Evolutionary conservation across 2,888 invertebrate species (phyloP).

Genomic region (Syritta pipiens): DNA sequence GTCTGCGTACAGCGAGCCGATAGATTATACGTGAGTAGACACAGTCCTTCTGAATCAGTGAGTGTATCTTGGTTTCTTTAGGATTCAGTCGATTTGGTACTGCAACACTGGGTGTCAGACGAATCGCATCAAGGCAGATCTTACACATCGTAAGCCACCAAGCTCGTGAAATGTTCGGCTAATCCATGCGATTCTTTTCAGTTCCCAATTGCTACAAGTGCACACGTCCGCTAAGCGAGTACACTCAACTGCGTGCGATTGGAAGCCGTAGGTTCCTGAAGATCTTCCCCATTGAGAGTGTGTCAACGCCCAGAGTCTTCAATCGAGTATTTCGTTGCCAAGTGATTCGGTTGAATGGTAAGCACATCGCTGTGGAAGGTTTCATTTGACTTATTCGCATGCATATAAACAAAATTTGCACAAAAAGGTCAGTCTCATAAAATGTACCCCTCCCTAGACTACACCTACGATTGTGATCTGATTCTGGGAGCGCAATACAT

Average conservation of each 20-base stretch:
- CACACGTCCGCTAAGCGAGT: slow-evolving; percentile 75
- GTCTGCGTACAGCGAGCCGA: slow-evolving; percentile 73
- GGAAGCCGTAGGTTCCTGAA: slow-evolving; percentile 73
- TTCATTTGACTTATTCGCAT: not conserved
- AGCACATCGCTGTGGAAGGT: too few relatives aligned
- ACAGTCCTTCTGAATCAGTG: not conserved
- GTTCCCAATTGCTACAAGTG: slow-evolving; percentile 75
- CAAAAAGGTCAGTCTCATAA: too few relatives aligned
- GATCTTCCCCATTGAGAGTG: slow-evolving; percentile 72
- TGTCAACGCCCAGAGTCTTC: slow-evolving; percentile 72
- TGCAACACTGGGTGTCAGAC: slow-evolving; percentile 75
- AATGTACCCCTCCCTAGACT: too few relatives aligned
- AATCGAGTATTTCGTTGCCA: slow-evolving; percentile 72
- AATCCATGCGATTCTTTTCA: slow-evolving; percentile 39
- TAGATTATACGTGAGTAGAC: slow-evolving; percentile 43
- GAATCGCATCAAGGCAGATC: slow-evolving; percentile 73
- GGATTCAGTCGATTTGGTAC: slow-evolving; percentile 78
- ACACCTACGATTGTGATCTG: slow-evolving; percentile 74
- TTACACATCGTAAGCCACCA: slow-evolving; percentile 72
- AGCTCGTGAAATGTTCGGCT: not conserved
- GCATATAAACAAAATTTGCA: too few relatives aligned
- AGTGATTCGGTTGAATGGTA: slow-evolving; percentile 73
- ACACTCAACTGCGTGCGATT: slow-evolving; percentile 74
- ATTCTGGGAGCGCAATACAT: slow-evolving; percentile 75
- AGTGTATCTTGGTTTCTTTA: slow-evolving; percentile 30